These are phyloP conservation scores for Calliopum simillimum DNA, from an alignment of 2,888 invertebrate species.

Conservation along the genomic window DNA sequence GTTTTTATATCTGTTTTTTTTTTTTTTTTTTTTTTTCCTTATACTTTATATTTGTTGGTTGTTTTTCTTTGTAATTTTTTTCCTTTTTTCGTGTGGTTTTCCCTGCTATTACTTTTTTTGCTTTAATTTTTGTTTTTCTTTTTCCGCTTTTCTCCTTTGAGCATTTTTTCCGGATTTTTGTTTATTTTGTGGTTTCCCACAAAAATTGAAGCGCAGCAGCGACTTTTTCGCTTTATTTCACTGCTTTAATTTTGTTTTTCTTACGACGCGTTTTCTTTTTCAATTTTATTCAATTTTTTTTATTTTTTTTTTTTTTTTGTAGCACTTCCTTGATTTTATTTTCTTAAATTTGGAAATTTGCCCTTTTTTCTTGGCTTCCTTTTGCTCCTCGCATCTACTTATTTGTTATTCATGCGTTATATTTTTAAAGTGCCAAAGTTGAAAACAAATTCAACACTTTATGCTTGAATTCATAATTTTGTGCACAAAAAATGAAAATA, in stretches of 20 bases:
- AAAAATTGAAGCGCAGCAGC: slow-evolving; percentile 3
- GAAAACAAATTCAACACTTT: background rate
- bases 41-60: background rate
- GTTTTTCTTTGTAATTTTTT: background rate
- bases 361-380: background rate
- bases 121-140: slow-evolving; percentile 12
- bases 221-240: background rate
- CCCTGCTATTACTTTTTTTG: slow-evolving; percentile 2
- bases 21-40: slow-evolving; percentile 3
- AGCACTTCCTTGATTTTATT: slow-evolving; percentile 1
- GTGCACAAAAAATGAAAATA: too few relatives aligned
- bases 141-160: background rate
- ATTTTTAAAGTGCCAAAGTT: background rate
- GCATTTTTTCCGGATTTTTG: background rate
- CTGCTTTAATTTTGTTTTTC: slow-evolving; percentile 15
- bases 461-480: too few relatives aligned
- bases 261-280: slow-evolving; percentile 1
- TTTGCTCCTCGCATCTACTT: slow-evolving; percentile 8
- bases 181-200: slow-evolving; percentile 8
- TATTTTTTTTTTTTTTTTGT: slow-evolving; percentile 12
- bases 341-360: background rate
- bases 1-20: slow-evolving; percentile 17
- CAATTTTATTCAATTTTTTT: slow-evolving; percentile 6
- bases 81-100: slow-evolving; percentile 6
- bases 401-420: background rate